Percentiles rank a stretch among this genome's conserved stretches.
Conservation (phyloP, 1,140 invertebrate genomes). For the Drosophila insularis region DNA sequence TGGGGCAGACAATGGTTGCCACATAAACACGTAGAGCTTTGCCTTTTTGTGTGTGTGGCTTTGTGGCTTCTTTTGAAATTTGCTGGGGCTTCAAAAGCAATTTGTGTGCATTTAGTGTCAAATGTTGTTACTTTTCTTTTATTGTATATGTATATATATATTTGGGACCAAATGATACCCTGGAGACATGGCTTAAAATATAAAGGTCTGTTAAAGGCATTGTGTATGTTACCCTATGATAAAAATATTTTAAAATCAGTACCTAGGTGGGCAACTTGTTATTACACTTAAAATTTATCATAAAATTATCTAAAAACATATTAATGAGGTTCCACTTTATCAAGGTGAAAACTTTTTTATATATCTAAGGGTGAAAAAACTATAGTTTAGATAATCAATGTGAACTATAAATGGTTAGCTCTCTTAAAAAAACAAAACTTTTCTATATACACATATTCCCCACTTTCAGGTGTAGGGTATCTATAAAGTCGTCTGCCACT, state of each 20-base stretch:
- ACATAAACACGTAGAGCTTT: slow-evolving; percentile 29
- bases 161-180: slow-evolving; percentile 8
- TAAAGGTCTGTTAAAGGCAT: neutral
- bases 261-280: no score
- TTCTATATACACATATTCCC: no score
- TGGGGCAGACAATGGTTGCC: slow-evolving; percentile 32
- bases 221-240: no score
- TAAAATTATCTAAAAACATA: no score
- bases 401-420: no score
- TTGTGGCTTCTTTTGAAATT: slow-evolving; percentile 57
- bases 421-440: no score
- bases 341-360: no score
- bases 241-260: no score
- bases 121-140: slow-evolving; percentile 46
- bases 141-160: slow-evolving; percentile 24
- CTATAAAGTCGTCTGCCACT: neutral
- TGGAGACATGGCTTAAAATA: neutral
- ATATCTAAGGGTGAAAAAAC: no score
- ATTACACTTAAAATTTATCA: no score
- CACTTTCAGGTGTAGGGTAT: neutral
- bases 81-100: slow-evolving; percentile 68
- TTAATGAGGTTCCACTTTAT: no score
- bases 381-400: no score
- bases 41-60: slow-evolving; percentile 27
- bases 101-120: slow-evolving; percentile 74